phyloP scores from a whole-genome alignment of 2,888 invertebrate genomes.

The Orchesellides sinensis region DNA sequence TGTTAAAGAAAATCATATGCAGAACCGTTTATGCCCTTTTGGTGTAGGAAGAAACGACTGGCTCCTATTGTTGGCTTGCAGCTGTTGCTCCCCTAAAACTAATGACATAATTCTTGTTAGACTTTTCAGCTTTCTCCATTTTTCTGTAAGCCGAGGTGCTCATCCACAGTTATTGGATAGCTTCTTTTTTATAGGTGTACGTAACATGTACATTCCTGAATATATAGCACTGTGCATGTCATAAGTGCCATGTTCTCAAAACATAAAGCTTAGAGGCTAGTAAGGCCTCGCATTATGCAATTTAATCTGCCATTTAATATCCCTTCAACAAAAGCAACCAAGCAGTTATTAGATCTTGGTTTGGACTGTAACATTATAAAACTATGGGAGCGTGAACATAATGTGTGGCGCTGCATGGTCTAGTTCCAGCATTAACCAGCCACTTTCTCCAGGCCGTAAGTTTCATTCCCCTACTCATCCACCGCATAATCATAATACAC shows the following conservation, averaged over 20 bases:
- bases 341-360: slow-evolving; percentile 33
- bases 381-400: neutral
- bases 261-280: neutral
- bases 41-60: too few relatives aligned
- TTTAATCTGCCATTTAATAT: slow-evolving; percentile 54
- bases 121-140: slow-evolving; percentile 24
- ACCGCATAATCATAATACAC: slow-evolving; percentile 3
- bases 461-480: neutral
- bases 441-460: neutral
- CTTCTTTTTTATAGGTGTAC: neutral
- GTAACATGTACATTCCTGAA: neutral
- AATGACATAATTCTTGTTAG: slow-evolving; percentile 64
- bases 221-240: too few relatives aligned
- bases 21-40: too few relatives aligned
- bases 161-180: neutral
- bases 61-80: slow-evolving; percentile 17
- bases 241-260: neutral
- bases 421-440: too few relatives aligned
- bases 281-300: slow-evolving; percentile 23
- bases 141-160: slow-evolving; percentile 3
- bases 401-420: too few relatives aligned
- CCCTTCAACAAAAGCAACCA: slow-evolving; percentile 30
- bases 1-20: too few relatives aligned
- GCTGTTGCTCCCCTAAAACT: slow-evolving; percentile 56
- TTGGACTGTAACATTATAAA: slow-evolving; percentile 20